Conservation (phyloP, 1,140 invertebrate genomes). For the Calosoma granatense region DNA sequence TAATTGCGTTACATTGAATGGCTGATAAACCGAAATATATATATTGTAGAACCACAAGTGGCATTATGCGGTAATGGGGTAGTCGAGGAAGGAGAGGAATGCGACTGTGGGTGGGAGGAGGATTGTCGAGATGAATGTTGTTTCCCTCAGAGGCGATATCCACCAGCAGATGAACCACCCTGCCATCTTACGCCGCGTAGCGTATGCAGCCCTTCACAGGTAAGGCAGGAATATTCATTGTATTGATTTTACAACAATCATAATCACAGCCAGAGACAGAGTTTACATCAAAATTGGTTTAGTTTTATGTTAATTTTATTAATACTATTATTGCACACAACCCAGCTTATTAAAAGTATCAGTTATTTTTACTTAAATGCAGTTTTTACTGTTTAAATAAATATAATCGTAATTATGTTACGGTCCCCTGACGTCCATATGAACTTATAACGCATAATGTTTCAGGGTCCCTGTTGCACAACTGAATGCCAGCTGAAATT, state of each 20-base stretch:
- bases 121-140: conserved; percentile 92
- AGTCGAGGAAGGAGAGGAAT: conserved; percentile 91
- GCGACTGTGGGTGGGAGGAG: conserved; percentile 97
- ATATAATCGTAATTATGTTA: no score
- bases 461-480: conserved; percentile 91
- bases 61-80: conserved; percentile 96
- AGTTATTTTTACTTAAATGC: no score
- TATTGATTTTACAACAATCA: no score
- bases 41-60: conserved; percentile 68
- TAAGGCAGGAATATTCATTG: conserved; percentile 27
- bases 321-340: no score
- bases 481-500: conserved; percentile 74
- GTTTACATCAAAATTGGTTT: no score
- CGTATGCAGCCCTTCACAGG: conserved; percentile 73
- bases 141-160: conserved; percentile 75
- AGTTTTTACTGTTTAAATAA: no score
- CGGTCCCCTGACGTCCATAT: no score
- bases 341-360: no score
- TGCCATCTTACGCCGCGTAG: conserved; percentile 71
- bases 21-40: no score
- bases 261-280: no score
- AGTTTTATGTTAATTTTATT: conserved; percentile 3
- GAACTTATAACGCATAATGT: no score
- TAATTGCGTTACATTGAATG: not conserved
- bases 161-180: conserved; percentile 62